Base-by-base conservation (phyloP, 2,113 vertebrate genomes). In the Shinisaurus crocodilurus region DNA sequence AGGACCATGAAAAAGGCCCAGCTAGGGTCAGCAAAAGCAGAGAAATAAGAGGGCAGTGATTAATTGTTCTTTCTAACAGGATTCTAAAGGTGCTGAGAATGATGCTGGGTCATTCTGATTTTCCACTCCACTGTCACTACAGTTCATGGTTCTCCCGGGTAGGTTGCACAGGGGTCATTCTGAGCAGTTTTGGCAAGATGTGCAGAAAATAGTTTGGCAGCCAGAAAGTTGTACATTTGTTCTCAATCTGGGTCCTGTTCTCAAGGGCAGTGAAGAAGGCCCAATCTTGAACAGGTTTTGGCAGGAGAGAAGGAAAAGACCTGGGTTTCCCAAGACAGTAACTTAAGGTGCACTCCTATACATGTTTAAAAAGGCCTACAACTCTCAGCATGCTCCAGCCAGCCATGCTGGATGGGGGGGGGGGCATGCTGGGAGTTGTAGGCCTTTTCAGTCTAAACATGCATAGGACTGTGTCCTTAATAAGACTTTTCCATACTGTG, bases 41-140 rank as follows among this genome's bases (percentile, higher is more conserved):
- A 4, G 90, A 65, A 67, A 48, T 12, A 74, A 86, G 45, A 83
- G 92, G 89, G 83, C 65, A 23, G 85, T 74, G 72, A 45, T 75
- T 80, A 92, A 86, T 91, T 63, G 50, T 82, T 89, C 76, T 92
- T 94, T 80, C 43, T 79, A 25, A 87, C 60, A 40, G 40, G 86
- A 90, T 75, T 77, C 92, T 74, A 89, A 82, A 91, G 93, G 37
- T 43, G 45, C 57, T 92, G 94, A 85, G n/a, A 60, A 15, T 13
- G 75, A 75, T 90, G 92, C 88, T 87, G 85, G 81, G 83, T 82
- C 16, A 77, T 23, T 91, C 60, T 32, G 40, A 89, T 85, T 88
- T 91, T 85, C 87, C 82, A 96, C 83, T 79, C 89, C 12, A 84
- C n/a, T 88, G 92, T n/a, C 72, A 57, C 91, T 50, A 34, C 82